Conservation (phyloP, 2,888 invertebrate genomes). For the Polylopha cassiicola region DNA sequence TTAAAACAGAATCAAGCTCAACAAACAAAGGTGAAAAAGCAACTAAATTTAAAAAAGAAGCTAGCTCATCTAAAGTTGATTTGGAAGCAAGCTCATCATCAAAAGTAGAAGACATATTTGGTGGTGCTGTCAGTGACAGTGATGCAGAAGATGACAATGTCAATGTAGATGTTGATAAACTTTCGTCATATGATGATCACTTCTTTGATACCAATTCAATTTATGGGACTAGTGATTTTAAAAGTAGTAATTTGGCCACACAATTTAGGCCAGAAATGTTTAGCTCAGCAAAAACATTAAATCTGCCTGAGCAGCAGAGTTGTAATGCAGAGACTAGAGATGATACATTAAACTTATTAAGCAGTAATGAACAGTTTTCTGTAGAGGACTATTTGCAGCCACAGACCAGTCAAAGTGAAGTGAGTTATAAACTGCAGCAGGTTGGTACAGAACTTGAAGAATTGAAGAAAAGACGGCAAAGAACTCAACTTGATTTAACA, state of each 20-base stretch:
- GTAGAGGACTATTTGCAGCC: slow-evolving; percentile 23
- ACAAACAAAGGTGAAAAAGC: slow-evolving; percentile 29
- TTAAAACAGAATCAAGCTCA: slow-evolving; percentile 36
- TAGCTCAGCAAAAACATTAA: slow-evolving; percentile 23
- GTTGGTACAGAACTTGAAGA: slow-evolving; percentile 83
- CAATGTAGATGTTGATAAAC: slow-evolving; percentile 84
- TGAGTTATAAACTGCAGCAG: slow-evolving; percentile 79
- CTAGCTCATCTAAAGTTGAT: too few relatives aligned
- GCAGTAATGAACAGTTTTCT: slow-evolving; percentile 18
- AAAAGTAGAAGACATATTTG: slow-evolving; percentile 84
- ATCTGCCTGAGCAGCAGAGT: slow-evolving; percentile 16
- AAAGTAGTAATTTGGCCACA: slow-evolving; percentile 31
- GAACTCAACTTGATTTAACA: slow-evolving; percentile 86
- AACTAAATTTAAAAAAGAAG: slow-evolving; percentile 30
- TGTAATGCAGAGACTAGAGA: too few relatives aligned
- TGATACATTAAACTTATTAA: slow-evolving; percentile 5
- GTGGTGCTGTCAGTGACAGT: slow-evolving; percentile 90
- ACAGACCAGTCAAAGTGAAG: too few relatives aligned
- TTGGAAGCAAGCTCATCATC: slow-evolving; percentile 26
- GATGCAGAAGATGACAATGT: slow-evolving; percentile 84
- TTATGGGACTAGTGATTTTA: slow-evolving; percentile 31
- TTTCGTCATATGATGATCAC: slow-evolving; percentile 83
- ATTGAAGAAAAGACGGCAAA: slow-evolving; percentile 81
- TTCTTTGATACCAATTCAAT: slow-evolving; percentile 76
- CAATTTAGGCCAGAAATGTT: slow-evolving; percentile 42